Evolutionary conservation across 2,888 invertebrate species (phyloP), one percentile per base, ranked within the genome.

Genomic region (Lordiphosa andalusiaca): DNA sequence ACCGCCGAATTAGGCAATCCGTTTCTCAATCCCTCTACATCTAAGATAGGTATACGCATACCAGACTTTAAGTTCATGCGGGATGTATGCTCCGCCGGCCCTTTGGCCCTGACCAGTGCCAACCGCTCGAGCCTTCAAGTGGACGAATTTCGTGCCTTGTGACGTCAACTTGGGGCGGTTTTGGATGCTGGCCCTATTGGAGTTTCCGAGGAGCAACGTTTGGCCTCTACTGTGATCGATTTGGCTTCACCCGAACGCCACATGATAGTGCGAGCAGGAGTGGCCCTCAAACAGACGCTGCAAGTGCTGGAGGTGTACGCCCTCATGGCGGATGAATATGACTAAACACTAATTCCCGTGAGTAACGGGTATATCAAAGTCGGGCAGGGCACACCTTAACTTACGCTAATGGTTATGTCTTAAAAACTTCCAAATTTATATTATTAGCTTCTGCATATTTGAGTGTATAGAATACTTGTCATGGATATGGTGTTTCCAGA

Each of bases 81-180:
- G 67, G 90, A 91, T 48, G 90, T 98, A 6, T 92, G 93, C 5
- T 90, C 90, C 59, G 91, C 92, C 6, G 92, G 93, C 81, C 99
- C 99, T 0, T 89, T 99, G 25, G 99, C 98, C 0, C 90, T 99
- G 44, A 99, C 99, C 0, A 98, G 98, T 91, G 98, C 98, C 0
- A 99, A 98, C 90, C 90, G 93, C 40, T 98, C 97, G 84, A 93
- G 93, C 40, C 90, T 98, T n/a, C 91, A 92, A 65, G 90, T 96
- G 0, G 90, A 91, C 65, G 98, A 98, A 89, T 99, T 99, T 90
- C 87, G 92, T 69, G 89, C 92, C 30, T 90, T 99, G 38, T 98
- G 97, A 96, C 91, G 92, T 0, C 89, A 92, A 63, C 89, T 99
- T n/a, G 94, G 93, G 21, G 93, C 93, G 2, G 92, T 99, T 30